These are phyloP conservation scores for Epicampocera succincta DNA, from an alignment of 2,888 invertebrate species.

Conservation along the genomic window DNA sequence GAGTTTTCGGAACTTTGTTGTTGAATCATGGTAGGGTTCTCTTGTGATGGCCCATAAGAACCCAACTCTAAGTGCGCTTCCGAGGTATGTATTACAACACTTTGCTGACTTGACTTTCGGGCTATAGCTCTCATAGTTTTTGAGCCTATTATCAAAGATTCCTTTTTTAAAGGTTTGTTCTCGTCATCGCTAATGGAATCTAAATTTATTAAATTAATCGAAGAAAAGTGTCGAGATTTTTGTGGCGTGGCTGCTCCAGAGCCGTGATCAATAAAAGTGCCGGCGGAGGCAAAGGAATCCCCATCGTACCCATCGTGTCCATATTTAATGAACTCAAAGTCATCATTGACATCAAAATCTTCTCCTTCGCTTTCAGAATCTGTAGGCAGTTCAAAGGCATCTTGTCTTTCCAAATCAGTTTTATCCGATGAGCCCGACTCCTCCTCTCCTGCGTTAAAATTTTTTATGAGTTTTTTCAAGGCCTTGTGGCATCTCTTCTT, in stretches of 20 bases:
- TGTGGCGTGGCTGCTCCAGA: slow-evolving; percentile 64
- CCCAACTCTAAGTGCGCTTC: slow-evolving; percentile 82
- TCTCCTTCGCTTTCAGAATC: slow-evolving; percentile 82
- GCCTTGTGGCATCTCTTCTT: slow-evolving; percentile 80
- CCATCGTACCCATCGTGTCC: slow-evolving; percentile 81
- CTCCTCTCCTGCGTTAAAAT: slow-evolving; percentile 57
- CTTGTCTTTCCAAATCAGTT: slow-evolving; percentile 83
- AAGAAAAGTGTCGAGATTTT: slow-evolving; percentile 75
- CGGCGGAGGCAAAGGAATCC: slow-evolving; percentile 78
- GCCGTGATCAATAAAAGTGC: slow-evolving; percentile 83
- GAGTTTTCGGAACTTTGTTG: slow-evolving; percentile 85
- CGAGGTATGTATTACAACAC: slow-evolving; percentile 82
- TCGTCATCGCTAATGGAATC: slow-evolving; percentile 73
- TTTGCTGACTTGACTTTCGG: slow-evolving; percentile 76
- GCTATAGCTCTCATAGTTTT: slow-evolving; percentile 78
- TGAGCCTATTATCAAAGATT: slow-evolving; percentile 80
- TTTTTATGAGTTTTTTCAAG: slow-evolving; percentile 77
- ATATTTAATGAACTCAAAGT: slow-evolving; percentile 86
- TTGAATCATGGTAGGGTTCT: slow-evolving; percentile 61
- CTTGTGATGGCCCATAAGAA: not conserved
- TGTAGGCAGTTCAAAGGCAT: slow-evolving; percentile 82
- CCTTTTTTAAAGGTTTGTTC: slow-evolving; percentile 72
- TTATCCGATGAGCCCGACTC: slow-evolving; percentile 71
- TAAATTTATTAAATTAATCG: slow-evolving; percentile 78
- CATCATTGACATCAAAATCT: slow-evolving; percentile 71